Percentiles rank a stretch among this genome's conserved stretches.
Conservation (phyloP, 37 sponge, comb jelly and placozoan species). For the Axinella damicornis region DNA sequence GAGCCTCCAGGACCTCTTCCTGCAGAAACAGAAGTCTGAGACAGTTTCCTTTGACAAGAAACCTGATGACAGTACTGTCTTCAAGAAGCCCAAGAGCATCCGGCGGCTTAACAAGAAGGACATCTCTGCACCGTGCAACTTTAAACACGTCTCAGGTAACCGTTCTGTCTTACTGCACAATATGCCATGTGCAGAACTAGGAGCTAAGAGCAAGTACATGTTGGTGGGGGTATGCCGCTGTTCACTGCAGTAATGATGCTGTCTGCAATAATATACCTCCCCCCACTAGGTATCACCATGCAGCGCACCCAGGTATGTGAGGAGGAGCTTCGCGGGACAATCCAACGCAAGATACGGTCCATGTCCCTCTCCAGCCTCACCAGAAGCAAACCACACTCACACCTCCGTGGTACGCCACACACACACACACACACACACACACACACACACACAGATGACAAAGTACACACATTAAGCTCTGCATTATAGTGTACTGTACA, state of each 20-base stretch:
- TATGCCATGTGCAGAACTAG: too few relatives aligned
- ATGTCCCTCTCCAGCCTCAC: constrained; percentile 26
- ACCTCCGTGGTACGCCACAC: too few relatives aligned
- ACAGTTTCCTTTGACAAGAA: constrained; percentile 22
- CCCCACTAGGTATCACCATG: constrained; percentile 37
- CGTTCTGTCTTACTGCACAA: too few relatives aligned
- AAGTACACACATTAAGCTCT: too few relatives aligned
- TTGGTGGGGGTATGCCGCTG: too few relatives aligned
- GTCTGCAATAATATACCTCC: too few relatives aligned
- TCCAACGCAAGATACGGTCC: constrained; percentile 38
- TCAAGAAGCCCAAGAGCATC: constrained; percentile 31
- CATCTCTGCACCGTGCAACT: constrained; percentile 84
- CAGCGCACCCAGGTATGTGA: constrained; percentile 45
- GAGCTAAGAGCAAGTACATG: too few relatives aligned
- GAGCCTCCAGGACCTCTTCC: constrained; percentile 25
- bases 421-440: too few relatives aligned
- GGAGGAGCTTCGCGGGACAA: constrained; percentile 41
- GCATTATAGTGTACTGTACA: too few relatives aligned
- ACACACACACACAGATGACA: too few relatives aligned
- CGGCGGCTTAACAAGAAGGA: constrained; percentile 65
- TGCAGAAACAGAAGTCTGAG: constrained; percentile 31
- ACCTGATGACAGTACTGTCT: constrained; percentile 1
- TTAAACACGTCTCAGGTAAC: constrained; percentile 72
- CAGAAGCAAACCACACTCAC: neutral
- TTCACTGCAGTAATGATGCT: too few relatives aligned